Base-by-base conservation (phyloP, 2,113 vertebrate genomes). In the Physeter macrocephalus region DNA sequence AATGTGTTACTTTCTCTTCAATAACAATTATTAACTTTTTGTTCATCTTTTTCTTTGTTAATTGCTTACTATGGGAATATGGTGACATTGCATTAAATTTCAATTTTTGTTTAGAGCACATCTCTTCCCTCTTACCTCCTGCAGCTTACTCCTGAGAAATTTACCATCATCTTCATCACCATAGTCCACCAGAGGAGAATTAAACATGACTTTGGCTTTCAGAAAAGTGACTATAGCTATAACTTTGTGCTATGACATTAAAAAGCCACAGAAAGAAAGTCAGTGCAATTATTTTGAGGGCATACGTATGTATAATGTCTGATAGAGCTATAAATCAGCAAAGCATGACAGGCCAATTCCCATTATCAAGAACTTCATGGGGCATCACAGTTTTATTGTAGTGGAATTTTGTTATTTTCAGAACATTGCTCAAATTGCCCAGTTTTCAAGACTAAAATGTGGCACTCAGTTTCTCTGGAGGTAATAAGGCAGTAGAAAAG, bases 401-500 rank as follows among this genome's bases (percentile, higher is more conserved):
- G 91, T 96, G n/a, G 89, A 94, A 94, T 92, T 97, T 90, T 91
- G 46, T 91, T 82, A 91, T 94, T 96, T 96, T 96, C 77, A 80
- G 85, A 93, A 82, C 1, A 49, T 95, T 89, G 21, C 75, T 96
- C 67, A 83, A 74, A 87, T 69, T 84, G 52, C 43, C 80, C 85
- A 81, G 49, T 97, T 82, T 87, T 92, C 64, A 92, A 74, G 36
- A 94, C 85, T 93, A 75, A 25, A 95, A 49, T 75, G 39, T 80
- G 82, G 31, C 34, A 96, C 29, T 5, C 15, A 41, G 86, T 67
- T 71, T 90, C 90, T 94, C 54, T 88, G 62, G 21, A 77, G 43
- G 46, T 94, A 64, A 85, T n/a, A 90, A 88, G 54, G 62, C 43
- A 64, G 14, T 82, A 94, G 71, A 75, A 86, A 89, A 96, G 61